Conservation (phyloP, 2,113 vertebrate species). For the Emydocephalus ijimae region DNA sequence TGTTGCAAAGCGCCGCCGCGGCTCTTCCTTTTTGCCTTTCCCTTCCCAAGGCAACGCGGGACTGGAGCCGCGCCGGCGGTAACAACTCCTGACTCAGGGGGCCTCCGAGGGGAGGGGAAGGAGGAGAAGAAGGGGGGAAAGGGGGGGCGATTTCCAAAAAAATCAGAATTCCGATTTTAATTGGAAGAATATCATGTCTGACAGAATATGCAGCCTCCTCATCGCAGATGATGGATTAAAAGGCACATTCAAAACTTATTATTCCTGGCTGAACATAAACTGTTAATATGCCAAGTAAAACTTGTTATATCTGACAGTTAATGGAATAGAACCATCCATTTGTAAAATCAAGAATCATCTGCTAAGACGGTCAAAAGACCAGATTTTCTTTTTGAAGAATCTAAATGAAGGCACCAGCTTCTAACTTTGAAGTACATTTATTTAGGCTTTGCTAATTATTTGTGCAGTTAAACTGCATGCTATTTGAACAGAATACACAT, state of each 20-base stretch:
- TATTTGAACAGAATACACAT: not conserved
- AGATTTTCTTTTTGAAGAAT: not conserved
- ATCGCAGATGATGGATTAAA: not conserved
- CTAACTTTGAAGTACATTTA: fast-evolving
- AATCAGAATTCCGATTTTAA: no score
- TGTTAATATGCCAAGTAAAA: not conserved
- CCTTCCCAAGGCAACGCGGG: no score
- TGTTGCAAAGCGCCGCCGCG: no score
- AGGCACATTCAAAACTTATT: not conserved
- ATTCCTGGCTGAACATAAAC: not conserved
- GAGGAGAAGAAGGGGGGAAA: no score
- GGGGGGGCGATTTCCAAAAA: no score
- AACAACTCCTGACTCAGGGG: no score
- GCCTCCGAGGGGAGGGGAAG: no score
- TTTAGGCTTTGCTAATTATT: not conserved
- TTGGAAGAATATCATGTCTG: no score
- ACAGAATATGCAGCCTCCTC: not conserved
- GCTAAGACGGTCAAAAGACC: not conserved
- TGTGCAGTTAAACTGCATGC: fast-evolving
- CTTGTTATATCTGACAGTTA: not conserved
- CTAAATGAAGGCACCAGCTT: not conserved
- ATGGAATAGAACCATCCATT: not conserved
- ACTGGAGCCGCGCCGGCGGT: no score
- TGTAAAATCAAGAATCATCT: not conserved
- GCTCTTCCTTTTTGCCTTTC: no score